phyloP scores from a whole-genome alignment of 2,888 invertebrate genomes.

The Peribatodes rhomboidaria region DNA sequence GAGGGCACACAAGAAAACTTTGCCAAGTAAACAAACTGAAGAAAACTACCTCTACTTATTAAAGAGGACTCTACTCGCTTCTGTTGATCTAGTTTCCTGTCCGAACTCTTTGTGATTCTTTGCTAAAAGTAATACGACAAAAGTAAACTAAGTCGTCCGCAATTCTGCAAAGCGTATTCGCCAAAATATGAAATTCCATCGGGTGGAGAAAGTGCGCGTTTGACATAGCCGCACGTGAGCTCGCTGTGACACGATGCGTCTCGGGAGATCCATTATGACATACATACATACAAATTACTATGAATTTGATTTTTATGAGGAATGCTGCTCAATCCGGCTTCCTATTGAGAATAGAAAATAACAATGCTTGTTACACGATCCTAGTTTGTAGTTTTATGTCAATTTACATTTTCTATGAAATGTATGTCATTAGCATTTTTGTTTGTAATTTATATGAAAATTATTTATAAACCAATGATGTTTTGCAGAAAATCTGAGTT shows the following conservation, averaged over 20 bases:
- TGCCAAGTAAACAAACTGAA: constrained; percentile 60
- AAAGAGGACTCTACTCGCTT: constrained; percentile 40
- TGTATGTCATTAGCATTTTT: not conserved
- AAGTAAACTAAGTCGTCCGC: constrained; percentile 10
- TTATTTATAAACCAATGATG: too few species aligned
- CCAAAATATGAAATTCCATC: constrained; percentile 51
- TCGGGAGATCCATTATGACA: constrained; percentile 56
- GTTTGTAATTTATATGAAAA: not conserved
- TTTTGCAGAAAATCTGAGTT: too few species aligned
- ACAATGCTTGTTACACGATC: not conserved
- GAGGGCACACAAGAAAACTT: constrained; percentile 65
- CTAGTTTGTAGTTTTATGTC: not conserved
- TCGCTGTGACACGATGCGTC: constrained; percentile 54
- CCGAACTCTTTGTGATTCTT: constrained; percentile 39
- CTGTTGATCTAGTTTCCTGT: constrained; percentile 41
- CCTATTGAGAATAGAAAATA: constrained; percentile 11
- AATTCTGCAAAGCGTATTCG: constrained; percentile 31
- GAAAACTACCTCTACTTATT: constrained; percentile 56
- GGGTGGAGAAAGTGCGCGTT: constrained; percentile 67
- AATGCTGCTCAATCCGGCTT: constrained; percentile 22
- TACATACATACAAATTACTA: constrained; percentile 50
- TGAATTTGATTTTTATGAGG: constrained; percentile 33
- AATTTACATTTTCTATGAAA: too few species aligned
- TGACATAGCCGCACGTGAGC: constrained; percentile 64
- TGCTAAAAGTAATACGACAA: constrained; percentile 6